Evolutionary conservation across 2,888 invertebrate species (phyloP).

Genomic region (Protophormia terraenovae): DNA sequence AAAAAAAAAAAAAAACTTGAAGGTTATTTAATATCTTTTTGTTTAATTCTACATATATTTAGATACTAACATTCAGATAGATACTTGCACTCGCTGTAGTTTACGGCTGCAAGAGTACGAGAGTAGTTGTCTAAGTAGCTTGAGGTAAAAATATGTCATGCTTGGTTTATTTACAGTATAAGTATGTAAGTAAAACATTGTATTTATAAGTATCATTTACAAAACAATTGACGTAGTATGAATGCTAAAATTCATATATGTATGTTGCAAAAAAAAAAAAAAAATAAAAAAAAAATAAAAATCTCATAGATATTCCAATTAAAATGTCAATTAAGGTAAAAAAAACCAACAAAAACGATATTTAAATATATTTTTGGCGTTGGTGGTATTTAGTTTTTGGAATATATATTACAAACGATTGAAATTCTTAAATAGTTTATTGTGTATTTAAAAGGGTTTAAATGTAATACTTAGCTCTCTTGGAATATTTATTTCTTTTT

Average conservation of each 20-base stretch:
- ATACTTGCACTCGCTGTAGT: conserved; percentile 16
- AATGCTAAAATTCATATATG: not conserved
- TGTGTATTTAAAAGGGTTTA: not conserved
- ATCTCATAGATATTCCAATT: conserved; percentile 46
- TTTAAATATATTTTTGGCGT: not conserved
- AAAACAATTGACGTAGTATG: conserved; percentile 50
- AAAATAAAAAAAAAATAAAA: no score
- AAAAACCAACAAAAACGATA: not conserved
- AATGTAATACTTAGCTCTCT: no score
- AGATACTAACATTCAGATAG: not conserved
- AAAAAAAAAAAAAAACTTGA: conserved; percentile 30
- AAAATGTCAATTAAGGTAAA: conserved; percentile 43
- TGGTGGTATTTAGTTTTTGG: not conserved
- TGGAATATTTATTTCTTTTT: no score
- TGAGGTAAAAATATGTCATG: conserved; percentile 58
- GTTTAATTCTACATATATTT: not conserved
- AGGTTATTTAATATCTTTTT: conserved; percentile 61
- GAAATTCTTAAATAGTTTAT: not conserved
- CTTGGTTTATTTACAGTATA: conserved; percentile 48
- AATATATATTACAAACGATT: not conserved
- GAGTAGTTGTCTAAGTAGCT: conserved; percentile 34
- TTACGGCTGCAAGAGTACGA: not conserved
- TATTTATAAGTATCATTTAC: conserved; percentile 43
- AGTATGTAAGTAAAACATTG: not conserved
- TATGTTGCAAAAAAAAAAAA: not conserved